A percentile compares a stretch with the other conserved stretches of the same genome.
Conservation (phyloP, 2,797 vertebrate genomes). For the Remorina albescens region DNA sequence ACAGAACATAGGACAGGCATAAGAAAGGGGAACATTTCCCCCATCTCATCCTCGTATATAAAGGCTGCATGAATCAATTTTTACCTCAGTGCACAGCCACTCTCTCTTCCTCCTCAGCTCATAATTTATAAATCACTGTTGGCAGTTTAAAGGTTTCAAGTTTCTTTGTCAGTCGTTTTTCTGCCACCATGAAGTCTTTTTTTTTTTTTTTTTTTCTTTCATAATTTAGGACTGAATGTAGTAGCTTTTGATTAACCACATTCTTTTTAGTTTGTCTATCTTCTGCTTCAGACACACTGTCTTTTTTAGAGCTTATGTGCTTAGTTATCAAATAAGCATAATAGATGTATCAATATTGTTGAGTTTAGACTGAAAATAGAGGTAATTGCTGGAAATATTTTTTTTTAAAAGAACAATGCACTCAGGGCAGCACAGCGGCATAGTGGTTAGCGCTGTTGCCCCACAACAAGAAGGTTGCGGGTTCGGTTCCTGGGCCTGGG, state of each 20-base stretch:
- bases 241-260: background rate
- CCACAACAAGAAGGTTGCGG: no score
- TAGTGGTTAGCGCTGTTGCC: no score
- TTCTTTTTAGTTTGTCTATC: background rate
- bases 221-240: constrained; percentile 16
- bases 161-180: constrained; percentile 18
- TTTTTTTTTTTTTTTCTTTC: constrained; percentile 4
- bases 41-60: constrained; percentile 48
- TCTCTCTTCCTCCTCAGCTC: constrained; percentile 22
- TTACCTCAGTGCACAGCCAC: constrained; percentile 19
- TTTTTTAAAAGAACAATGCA: no score
- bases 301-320: background rate
- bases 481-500: no score
- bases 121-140: constrained; percentile 40
- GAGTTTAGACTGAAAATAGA: background rate
- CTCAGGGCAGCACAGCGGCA: no score
- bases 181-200: background rate
- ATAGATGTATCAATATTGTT: background rate
- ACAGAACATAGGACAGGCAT: constrained; percentile 50
- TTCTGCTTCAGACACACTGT: background rate
- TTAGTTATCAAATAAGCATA: background rate
- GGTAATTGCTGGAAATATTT: background rate
- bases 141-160: constrained; percentile 25
- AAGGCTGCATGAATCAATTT: constrained; percentile 60
- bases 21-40: constrained; percentile 54